Evolutionary conservation across 2,888 invertebrate genomes (phyloP), one percentile per base, ranked within the genome.

Genomic region (Aporophyla lueneburgensis): DNA sequence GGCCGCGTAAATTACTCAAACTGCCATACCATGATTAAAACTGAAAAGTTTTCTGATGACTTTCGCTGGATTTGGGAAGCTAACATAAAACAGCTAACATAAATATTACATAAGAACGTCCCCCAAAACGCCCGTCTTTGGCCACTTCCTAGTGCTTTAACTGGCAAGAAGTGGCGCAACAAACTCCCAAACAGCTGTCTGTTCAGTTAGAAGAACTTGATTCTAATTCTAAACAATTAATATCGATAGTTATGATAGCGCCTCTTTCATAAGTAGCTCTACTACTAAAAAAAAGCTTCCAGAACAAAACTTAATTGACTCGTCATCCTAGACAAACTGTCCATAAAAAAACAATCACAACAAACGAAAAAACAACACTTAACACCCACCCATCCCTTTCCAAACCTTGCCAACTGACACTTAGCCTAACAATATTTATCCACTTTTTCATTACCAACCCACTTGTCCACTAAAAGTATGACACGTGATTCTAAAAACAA

Each of bases 391-490:
- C 74, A 85, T 86, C 86, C 53, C 1, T 53, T 69, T 80, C 76
- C 67, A 82, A 77, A 76, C 86, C 86, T 86, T 53, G 54, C 77
- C 53, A 68, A 80, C 77, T 56, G 75, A 86, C 83, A 86, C 80
- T 82, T 78, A 85, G 72, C 80, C 77, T 62, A 77, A 85, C 84
- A 87, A 87, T 82, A 80, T 87, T 87, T 86, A 78, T 63, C 53
- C 76, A 85, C 88, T 91, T 93, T 92, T 91, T 91, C 85, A 84
- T 59, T 85, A 90, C 74, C 82, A 87, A 92, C 90, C 91, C 86
- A 92, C 91, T 94, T 92, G 91, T 87, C 86, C 87, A 88, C 84
- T 86, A 86, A 90, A 87, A 90, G 87, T 80, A 88, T 91, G 89
- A 90, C 91, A 89, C 88, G 83, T 80, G 81, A 66, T 83, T 79